Conservation (phyloP, 1,140 invertebrate genomes). For the Epicauta chinensis region DNA sequence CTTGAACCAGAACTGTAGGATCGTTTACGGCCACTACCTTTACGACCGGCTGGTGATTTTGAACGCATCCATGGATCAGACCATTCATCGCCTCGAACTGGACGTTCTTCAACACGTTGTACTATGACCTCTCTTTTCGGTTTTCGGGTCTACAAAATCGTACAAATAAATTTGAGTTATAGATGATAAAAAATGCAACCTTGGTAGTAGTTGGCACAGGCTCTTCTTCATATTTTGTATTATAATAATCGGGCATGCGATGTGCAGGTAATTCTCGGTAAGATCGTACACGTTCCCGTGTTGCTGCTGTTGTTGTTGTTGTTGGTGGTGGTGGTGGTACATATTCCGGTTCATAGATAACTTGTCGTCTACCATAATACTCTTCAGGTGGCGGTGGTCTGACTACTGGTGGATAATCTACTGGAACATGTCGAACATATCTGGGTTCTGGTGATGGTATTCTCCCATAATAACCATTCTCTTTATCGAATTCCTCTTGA, state of each 20-base stretch:
- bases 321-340: conserved; percentile 32
- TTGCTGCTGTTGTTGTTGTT: too few species aligned
- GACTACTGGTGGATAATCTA: conserved; percentile 30
- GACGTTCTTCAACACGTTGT: conserved; percentile 48
- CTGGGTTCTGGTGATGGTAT: conserved; percentile 40
- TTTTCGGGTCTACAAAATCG: conserved; percentile 37
- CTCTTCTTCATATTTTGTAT: conserved; percentile 39
- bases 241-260: conserved; percentile 36
- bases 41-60: conserved; percentile 55
- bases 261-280: conserved; percentile 36
- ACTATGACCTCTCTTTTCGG: conserved; percentile 72
- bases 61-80: conserved; percentile 87
- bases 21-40: conserved; percentile 48
- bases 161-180: background rate
- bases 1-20: conserved; percentile 72
- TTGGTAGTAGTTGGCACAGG: conserved; percentile 11
- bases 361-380: conserved; percentile 34
- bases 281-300: conserved; percentile 42
- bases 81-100: conserved; percentile 75
- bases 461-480: conserved; percentile 74
- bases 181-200: conserved; percentile 1
- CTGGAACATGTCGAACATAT: conserved; percentile 36
- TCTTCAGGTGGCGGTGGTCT: conserved; percentile 33
- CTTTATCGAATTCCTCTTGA: conserved; percentile 83
- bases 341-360: conserved; percentile 38